Evolutionary conservation across 2,113 vertebrate genomes (phyloP), one percentile per base, ranked within the genome.

Genomic region (Thomomys bottae): DNA sequence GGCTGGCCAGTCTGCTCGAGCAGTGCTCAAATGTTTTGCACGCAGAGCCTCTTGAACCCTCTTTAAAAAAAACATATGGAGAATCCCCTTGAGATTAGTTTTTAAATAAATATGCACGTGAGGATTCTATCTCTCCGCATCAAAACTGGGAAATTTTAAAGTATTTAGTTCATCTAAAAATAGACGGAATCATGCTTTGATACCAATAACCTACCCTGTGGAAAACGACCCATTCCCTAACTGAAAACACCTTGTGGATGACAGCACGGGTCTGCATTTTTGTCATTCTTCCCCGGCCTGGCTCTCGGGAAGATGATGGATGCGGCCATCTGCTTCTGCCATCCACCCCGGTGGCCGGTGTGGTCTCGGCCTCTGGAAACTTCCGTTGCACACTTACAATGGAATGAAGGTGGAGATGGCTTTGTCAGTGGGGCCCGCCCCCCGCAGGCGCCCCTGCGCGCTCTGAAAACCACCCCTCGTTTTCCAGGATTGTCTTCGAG

Each of bases 211-310:
- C 59, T 75, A 40, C 59, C 80, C 76, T 75, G 72, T 71, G 34
- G 75, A 59, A 77, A 91, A 84, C 49, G 86, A 70, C 20, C 73
- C 36, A 87, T 88, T 88, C 61, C 11, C 76, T 91, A 83, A 75
- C n/a, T 26, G 38, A 91, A 79, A 63, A 24, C 20, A 63, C 11
- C n/a, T n/a, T n/a, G 54, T 90, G 57, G 36, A 21, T 32, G 34
- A 86, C 40, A 34, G 3, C 45, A 38, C 28, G 77, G n/a, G 45
- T 84, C 72, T 34, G 36, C 6, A 36, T 70, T 91, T 64, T 88
- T 91, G 26, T 34, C 61, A 54, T 36, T 89, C 45, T 92, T 38
- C 54, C 70, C 94, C 34, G 9, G 6, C 67, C 32, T 40, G 32
- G n/a, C 23, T 84, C 73, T 34, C 61, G 70, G 34, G 26, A 91